Conservation (phyloP, 1,140 invertebrate species). For the Ditylenchus dipsaci region DNA sequence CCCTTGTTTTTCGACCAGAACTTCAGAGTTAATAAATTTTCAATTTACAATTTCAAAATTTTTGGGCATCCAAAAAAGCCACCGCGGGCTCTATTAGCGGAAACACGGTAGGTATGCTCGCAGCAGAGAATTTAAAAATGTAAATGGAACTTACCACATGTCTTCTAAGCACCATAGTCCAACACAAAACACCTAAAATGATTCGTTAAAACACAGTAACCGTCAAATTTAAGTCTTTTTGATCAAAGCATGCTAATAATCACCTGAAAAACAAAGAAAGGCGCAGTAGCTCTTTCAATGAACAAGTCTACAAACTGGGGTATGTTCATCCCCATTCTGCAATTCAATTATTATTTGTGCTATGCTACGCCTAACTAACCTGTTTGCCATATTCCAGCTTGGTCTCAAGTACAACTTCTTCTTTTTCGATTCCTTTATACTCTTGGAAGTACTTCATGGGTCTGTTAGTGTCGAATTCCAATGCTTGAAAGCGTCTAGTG, state of each 20-base stretch:
- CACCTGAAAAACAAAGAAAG: constrained; percentile 84
- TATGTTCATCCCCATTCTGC: constrained; percentile 78
- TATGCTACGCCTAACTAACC: constrained; percentile 24
- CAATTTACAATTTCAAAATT: too few species aligned
- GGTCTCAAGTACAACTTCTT: constrained; percentile 40
- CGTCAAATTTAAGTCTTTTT: too few species aligned
- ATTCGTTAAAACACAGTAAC: too few species aligned
- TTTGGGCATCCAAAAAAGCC: too few species aligned
- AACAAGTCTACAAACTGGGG: constrained; percentile 95
- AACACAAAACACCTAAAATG: constrained; percentile 91
- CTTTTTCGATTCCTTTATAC: constrained; percentile 48
- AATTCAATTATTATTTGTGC: constrained; percentile 3
- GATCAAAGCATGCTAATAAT: background rate
- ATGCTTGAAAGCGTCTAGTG: constrained; percentile 37
- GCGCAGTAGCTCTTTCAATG: constrained; percentile 91
- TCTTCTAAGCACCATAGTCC: constrained; percentile 90
- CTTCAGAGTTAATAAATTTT: too few species aligned
- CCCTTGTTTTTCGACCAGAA: too few species aligned
- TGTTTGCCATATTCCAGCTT: constrained; percentile 47
- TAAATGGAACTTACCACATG: constrained; percentile 1
- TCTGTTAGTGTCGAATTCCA: constrained; percentile 45
- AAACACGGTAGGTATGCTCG: too few species aligned
- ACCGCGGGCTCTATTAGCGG: too few species aligned
- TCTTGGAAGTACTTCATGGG: constrained; percentile 37
- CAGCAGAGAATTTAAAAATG: too few species aligned